Percentiles rank a stretch among this genome's conserved stretches.
phyloP scores from a whole-genome alignment of 2,888 invertebrate genomes.

The Eurytoma adleriae region DNA sequence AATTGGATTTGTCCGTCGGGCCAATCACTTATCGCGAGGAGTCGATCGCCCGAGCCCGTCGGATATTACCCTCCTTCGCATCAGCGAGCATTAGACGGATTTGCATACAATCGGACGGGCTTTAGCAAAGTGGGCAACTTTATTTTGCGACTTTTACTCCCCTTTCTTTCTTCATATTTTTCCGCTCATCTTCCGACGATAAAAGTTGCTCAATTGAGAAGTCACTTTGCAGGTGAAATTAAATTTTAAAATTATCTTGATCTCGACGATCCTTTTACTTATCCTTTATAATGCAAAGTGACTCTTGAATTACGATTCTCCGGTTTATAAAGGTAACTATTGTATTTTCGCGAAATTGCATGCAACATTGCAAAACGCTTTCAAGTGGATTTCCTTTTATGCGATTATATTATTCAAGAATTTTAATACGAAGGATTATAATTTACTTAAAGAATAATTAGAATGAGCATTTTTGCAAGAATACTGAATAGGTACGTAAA shows the following conservation, averaged over 20 bases:
- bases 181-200: not conserved
- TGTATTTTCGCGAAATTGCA: too few species aligned
- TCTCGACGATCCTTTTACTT: too few species aligned
- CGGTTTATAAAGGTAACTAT: too few species aligned
- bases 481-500: too few species aligned
- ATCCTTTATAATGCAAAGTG: too few species aligned
- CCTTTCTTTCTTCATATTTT: not conserved
- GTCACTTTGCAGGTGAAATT: not conserved
- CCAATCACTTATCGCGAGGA: constrained; percentile 36
- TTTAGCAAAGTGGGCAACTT: constrained; percentile 17
- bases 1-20: constrained; percentile 31
- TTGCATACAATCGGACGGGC: constrained; percentile 27
- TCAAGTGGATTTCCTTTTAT: too few species aligned
- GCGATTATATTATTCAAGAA: too few species aligned
- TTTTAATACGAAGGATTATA: too few species aligned
- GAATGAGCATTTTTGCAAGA: too few species aligned
- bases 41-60: constrained; percentile 6
- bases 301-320: too few species aligned
- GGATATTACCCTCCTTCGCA: not conserved
- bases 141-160: not conserved
- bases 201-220: not conserved
- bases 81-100: constrained; percentile 13
- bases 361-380: too few species aligned
- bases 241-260: not conserved
- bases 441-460: too few species aligned